phyloP scores from a whole-genome alignment of 1,140 invertebrate genomes.

The Brachionus calyciflorus region DNA sequence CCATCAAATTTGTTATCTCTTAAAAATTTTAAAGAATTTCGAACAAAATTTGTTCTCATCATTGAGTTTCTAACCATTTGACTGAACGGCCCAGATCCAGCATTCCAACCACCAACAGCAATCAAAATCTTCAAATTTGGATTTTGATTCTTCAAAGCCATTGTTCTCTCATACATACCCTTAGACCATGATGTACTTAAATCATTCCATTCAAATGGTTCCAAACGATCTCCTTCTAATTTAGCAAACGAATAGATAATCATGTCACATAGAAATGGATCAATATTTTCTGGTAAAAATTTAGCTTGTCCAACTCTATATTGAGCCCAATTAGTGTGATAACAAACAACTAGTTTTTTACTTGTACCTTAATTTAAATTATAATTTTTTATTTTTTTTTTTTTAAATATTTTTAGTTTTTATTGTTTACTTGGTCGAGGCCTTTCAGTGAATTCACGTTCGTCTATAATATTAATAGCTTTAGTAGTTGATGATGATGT shows the following conservation, averaged over 20 bases:
- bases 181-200: constrained; percentile 58
- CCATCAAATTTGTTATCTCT: constrained; percentile 62
- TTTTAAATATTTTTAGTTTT: no score
- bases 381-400: not conserved
- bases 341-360: constrained; percentile 67
- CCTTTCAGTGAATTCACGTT: no score
- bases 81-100: constrained; percentile 70
- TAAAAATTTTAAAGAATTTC: constrained; percentile 49
- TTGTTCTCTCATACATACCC: constrained; percentile 21
- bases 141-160: constrained; percentile 33
- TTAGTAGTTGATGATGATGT: no score
- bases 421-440: no score
- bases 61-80: constrained; percentile 73
- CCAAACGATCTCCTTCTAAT: constrained; percentile 65
- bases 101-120: constrained; percentile 67
- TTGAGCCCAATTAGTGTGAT: constrained; percentile 86
- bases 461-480: no score
- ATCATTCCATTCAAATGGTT: constrained; percentile 78
- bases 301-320: constrained; percentile 79
- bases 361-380: not conserved
- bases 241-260: constrained; percentile 88
- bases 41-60: constrained; percentile 33
- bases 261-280: constrained; percentile 81
- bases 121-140: not conserved
- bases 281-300: constrained; percentile 81